Evolutionary conservation across 2,888 invertebrate genomes (phyloP).

Genomic region (Agrilus biguttatus): DNA sequence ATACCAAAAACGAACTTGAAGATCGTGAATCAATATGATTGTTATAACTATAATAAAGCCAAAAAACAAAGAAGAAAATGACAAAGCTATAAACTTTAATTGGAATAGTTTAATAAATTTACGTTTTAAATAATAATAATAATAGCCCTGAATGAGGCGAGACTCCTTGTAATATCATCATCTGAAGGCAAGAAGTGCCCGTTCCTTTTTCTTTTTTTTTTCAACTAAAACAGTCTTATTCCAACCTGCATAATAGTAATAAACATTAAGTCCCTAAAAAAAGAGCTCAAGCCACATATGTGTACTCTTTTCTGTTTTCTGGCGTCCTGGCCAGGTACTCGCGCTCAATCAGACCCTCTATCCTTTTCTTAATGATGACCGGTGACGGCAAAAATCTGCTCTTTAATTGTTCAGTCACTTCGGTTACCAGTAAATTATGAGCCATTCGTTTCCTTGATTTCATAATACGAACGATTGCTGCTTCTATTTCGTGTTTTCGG

Average conservation of each 20-base stretch:
- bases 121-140: slow-evolving; percentile 3
- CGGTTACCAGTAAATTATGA: slow-evolving; percentile 87
- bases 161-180: too few relatives aligned
- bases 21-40: too few relatives aligned
- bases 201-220: too few relatives aligned
- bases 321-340: slow-evolving; percentile 97
- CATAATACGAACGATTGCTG: slow-evolving; percentile 98
- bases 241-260: too few relatives aligned
- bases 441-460: slow-evolving; percentile 92
- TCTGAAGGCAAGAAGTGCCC: too few relatives aligned
- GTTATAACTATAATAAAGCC: too few relatives aligned
- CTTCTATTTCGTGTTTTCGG: slow-evolving; percentile 98
- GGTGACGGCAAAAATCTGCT: slow-evolving; percentile 96
- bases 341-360: slow-evolving; percentile 97
- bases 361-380: slow-evolving; percentile 96
- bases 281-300: slow-evolving; percentile 72
- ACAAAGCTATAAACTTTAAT: slow-evolving; percentile 6
- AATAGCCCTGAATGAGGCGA: too few relatives aligned
- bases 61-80: too few relatives aligned
- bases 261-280: neutral
- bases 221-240: too few relatives aligned
- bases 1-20: too few relatives aligned
- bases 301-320: slow-evolving; percentile 93
- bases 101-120: slow-evolving; percentile 11
- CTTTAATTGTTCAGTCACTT: slow-evolving; percentile 95